Percentiles rank a stretch among this genome's conserved stretches.
phyloP scores from a whole-genome alignment of 2,888 invertebrate species.

The Ormyrus nitidulus region DNA sequence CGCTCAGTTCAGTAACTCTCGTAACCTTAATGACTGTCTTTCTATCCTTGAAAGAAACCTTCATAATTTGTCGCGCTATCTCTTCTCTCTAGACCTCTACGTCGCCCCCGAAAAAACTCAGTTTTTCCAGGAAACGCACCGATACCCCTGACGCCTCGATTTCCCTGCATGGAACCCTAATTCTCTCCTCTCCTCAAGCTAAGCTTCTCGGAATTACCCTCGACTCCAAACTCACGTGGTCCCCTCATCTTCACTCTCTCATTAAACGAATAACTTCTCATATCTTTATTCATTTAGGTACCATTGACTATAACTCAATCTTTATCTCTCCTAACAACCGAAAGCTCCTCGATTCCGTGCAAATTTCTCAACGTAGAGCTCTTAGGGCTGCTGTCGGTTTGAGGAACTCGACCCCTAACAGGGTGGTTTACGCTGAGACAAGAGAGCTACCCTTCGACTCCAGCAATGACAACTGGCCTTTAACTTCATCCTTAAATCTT shows the following conservation, averaged over 20 bases:
- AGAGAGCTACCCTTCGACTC: background rate
- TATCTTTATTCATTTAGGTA: too few species aligned
- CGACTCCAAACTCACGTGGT: constrained; percentile 2
- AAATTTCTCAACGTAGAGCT: background rate
- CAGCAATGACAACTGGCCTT: background rate
- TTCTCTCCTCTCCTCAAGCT: background rate
- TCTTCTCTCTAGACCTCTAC: too few species aligned
- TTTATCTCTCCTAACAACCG: too few species aligned
- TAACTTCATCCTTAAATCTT: background rate
- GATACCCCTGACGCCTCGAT: background rate
- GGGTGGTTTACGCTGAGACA: too few species aligned
- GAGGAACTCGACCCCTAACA: background rate
- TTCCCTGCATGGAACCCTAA: background rate
- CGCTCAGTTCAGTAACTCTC: background rate
- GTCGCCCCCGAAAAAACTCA: too few species aligned
- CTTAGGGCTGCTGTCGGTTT: background rate
- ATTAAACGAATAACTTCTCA: background rate
- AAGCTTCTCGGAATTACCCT: constrained; percentile 1
- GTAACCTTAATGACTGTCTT: background rate
- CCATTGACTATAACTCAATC: too few species aligned
- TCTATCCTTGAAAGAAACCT: background rate
- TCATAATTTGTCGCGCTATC: background rate
- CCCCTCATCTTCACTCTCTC: background rate
- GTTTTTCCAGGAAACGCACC: background rate
- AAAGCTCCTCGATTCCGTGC: too few species aligned